Evolutionary conservation across 2,888 invertebrate species (phyloP).

Genomic region (Amaurobius ferox): DNA sequence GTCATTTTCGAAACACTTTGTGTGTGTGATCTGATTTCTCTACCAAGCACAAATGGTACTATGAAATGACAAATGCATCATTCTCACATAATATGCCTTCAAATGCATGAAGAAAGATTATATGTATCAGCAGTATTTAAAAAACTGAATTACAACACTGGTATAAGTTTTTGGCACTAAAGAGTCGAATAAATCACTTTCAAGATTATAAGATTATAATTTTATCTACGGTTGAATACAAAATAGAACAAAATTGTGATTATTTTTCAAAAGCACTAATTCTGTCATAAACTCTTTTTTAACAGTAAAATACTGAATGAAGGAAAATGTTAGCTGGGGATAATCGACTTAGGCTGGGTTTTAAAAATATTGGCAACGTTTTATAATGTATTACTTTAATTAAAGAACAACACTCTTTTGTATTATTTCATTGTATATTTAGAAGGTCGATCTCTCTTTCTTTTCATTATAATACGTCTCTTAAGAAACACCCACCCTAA

Average conservation of each 20-base stretch:
- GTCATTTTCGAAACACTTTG: not conserved
- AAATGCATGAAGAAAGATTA: not conserved
- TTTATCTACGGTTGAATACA: not conserved
- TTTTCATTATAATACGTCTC: too few relatives aligned
- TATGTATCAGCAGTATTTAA: not conserved
- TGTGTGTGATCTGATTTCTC: not conserved
- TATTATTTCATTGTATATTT: too few relatives aligned
- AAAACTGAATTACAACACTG: not conserved
- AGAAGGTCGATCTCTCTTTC: too few relatives aligned
- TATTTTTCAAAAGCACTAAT: not conserved
- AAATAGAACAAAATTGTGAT: conserved; percentile 2
- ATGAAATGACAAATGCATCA: not conserved
- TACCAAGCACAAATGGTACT: not conserved
- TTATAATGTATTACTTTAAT: too few relatives aligned
- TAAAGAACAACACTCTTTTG: too few relatives aligned
- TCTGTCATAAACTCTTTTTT: not conserved
- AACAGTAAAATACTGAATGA: too few relatives aligned
- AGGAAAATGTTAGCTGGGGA: too few relatives aligned
- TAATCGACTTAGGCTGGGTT: too few relatives aligned
- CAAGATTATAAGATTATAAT: not conserved
- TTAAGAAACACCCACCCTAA: too few relatives aligned
- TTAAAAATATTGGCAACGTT: too few relatives aligned
- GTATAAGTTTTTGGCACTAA: not conserved
- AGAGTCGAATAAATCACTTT: not conserved
- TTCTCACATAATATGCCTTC: not conserved